Percentiles rank a stretch among this genome's conserved stretches.
Evolutionary conservation across 2,888 invertebrate species (phyloP).

Genomic region (Gari tellinella): DNA sequence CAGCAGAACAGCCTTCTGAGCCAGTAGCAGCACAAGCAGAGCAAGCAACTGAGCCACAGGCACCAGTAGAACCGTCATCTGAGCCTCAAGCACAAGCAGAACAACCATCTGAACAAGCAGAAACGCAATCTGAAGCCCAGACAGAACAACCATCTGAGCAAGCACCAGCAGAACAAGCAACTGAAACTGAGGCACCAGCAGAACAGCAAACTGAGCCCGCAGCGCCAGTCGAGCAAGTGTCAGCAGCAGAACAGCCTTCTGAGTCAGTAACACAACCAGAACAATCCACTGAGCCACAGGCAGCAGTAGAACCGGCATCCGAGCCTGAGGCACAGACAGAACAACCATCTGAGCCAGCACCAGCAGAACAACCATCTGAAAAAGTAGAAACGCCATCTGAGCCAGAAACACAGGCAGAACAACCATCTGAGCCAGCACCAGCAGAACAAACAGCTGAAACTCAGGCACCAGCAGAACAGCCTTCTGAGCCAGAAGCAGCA

Average conservation of each 20-base stretch:
- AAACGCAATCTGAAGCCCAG: no score
- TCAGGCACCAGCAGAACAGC: neutral
- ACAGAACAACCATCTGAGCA: neutral
- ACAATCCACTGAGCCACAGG: no score
- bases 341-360: neutral
- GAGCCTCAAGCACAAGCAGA: no score
- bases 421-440: conserved; percentile 1
- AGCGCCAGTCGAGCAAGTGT: neutral
- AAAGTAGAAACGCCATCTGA: neutral
- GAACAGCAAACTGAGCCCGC: neutral
- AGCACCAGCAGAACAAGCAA: neutral
- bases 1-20: neutral
- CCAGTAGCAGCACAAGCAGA: no score
- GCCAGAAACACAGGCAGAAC: conserved; percentile 2
- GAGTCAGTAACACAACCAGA: no score
- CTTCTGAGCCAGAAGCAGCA: neutral
- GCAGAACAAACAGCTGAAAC: conserved; percentile 3
- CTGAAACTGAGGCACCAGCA: conserved; percentile 2
- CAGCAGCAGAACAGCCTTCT: neutral
- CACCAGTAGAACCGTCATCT: no score
- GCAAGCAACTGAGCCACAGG: no score
- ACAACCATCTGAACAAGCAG: no score
- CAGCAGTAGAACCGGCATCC: no score
- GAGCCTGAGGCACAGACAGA: no score
- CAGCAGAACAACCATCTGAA: neutral